Evolutionary conservation across 2,797 vertebrate species (phyloP), one percentile per base, ranked within the genome.

Genomic region (Nannoperca obscura): DNA sequence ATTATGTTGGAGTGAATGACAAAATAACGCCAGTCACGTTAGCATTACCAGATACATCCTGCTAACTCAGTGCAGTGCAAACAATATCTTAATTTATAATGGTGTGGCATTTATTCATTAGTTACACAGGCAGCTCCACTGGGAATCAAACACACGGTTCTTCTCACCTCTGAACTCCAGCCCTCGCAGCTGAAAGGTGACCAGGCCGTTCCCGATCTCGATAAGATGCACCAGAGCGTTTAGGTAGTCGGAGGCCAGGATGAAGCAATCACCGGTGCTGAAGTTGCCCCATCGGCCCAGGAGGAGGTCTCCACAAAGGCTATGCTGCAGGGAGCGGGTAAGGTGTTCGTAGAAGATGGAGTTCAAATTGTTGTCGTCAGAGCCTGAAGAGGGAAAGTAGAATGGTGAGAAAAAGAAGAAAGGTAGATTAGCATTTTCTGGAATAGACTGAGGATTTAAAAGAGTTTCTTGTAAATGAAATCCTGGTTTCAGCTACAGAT

Each of bases 301-400:
- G 4, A 98, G 93, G 65, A 99, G 94, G 83, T 99, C 98, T 49
- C 98, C 98, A 90, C 98, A 99, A 13, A 99, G 94, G 88, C 97
- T 98, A 92, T 99, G 97, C 91, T 99, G 98, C 76, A 99, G 95
- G 13, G 98, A 99, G 85, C 98, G 97, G 0, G 98, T 99, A 75
- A 99, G 95, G 91, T 99, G 98, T 88, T 99, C 98, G 52, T 99
- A 99, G 93, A 99, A 99, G 92, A 99, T 99, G 44, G 98, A 99
- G 95, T 99, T 99, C 87, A 99, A 90, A 80, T 99, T 99, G 93
- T 99, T 99, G 92, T 99, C 98, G 76, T 99, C 98, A 50, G 98
- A 98, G 80, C 98, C 98, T 98, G 73, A 24, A 32, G 66, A 36
- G 40, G 32, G 40, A 54, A 47, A 24, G 15, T 73, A 10, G 27